Evolutionary conservation across 2,888 invertebrate species (phyloP).

Genomic region (Ophonus ardosiacus): DNA sequence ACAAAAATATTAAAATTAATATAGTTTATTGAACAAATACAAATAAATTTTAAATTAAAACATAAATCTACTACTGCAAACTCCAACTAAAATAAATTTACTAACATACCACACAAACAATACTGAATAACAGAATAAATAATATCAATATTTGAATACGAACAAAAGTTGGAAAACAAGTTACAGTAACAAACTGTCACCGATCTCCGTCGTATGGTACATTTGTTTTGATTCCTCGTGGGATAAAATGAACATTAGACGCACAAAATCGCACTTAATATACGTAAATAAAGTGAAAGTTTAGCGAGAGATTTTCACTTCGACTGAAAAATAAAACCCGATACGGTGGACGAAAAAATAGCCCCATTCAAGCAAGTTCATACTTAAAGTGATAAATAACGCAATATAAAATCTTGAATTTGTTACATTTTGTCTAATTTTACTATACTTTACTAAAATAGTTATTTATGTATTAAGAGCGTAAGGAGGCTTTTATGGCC

Average conservation of each 20-base stretch:
- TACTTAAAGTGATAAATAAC: too few species aligned
- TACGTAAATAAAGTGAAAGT: constrained; percentile 56
- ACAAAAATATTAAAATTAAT: background rate
- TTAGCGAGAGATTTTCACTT: constrained; percentile 9
- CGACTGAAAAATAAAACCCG: background rate
- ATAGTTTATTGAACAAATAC: background rate
- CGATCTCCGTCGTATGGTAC: constrained; percentile 1
- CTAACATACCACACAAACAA: background rate
- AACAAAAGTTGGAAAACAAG: background rate
- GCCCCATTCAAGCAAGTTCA: background rate
- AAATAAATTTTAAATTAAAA: background rate
- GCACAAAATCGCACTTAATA: constrained; percentile 34
- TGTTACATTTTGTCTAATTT: too few species aligned
- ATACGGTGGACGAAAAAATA: background rate
- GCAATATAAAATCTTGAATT: too few species aligned
- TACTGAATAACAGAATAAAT: background rate
- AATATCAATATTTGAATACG: background rate
- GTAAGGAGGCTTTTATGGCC: too few species aligned
- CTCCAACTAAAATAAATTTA: background rate
- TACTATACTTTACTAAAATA: too few species aligned
- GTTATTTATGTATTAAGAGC: too few species aligned
- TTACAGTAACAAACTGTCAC: background rate
- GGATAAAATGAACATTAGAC: constrained; percentile 25
- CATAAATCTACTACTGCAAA: background rate
- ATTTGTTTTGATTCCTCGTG: constrained; percentile 30